Evolutionary conservation across 2,888 invertebrate genomes (phyloP).

Genomic region (Orthonevra nobilis): DNA sequence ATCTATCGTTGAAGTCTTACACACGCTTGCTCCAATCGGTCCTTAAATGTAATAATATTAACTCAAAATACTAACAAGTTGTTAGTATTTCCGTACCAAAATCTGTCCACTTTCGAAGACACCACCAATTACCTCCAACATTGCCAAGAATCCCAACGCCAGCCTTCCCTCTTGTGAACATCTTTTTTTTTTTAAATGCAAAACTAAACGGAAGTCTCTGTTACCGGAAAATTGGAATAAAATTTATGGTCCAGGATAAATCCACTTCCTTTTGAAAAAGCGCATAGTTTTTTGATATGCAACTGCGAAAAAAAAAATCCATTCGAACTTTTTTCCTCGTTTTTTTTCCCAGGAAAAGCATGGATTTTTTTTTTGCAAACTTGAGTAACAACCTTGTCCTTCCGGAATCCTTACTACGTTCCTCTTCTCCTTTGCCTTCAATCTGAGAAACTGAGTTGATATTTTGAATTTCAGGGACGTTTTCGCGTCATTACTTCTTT

Average conservation of each 20-base stretch:
- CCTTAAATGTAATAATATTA: too few relatives aligned
- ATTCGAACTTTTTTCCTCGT: not conserved
- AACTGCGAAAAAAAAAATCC: not conserved
- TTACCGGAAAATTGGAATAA: constrained; percentile 73
- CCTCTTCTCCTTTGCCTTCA: constrained; percentile 31
- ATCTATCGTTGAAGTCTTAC: too few relatives aligned
- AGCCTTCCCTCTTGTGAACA: not conserved
- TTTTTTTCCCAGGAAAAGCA: constrained; percentile 4
- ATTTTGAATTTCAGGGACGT: too few relatives aligned
- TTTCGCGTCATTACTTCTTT: not conserved
- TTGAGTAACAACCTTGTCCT: constrained; percentile 66
- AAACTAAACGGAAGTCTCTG: constrained; percentile 71
- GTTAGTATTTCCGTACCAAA: too few relatives aligned
- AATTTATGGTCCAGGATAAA: constrained; percentile 74
- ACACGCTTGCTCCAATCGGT: too few relatives aligned
- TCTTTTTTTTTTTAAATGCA: constrained; percentile 2
- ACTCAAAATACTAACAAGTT: too few relatives aligned
- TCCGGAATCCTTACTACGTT: constrained; percentile 34
- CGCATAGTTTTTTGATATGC: constrained; percentile 33
- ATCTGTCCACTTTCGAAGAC: not conserved
- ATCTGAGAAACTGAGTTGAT: too few relatives aligned
- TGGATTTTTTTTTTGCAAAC: constrained; percentile 46
- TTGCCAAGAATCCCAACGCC: not conserved
- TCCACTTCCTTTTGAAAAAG: constrained; percentile 67
- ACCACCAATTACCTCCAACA: constrained; percentile 7